Conservation (phyloP, 2,888 invertebrate genomes). For the Amphipoea lucens region DNA sequence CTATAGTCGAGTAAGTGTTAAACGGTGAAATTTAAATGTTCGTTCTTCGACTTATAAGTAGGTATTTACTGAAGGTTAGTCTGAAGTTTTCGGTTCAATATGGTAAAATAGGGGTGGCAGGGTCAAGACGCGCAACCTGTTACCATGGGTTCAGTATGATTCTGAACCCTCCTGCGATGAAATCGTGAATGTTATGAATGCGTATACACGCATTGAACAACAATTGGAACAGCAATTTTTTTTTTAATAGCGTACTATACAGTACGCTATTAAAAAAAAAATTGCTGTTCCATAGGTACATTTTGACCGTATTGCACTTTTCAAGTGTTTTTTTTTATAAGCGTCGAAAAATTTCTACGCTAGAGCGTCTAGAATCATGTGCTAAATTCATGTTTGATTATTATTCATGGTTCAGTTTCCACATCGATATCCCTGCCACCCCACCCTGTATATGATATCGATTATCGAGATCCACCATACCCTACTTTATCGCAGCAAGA, state of each 20-base stretch:
- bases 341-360: too few relatives aligned
- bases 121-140: neutral
- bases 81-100: neutral
- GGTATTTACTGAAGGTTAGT: neutral
- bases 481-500: neutral
- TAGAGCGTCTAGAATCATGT: neutral
- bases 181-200: too few relatives aligned
- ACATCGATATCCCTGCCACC: too few relatives aligned
- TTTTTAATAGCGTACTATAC: too few relatives aligned
- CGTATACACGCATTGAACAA: too few relatives aligned
- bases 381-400: neutral
- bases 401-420: too few relatives aligned
- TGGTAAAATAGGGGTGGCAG: neutral
- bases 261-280: neutral
- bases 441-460: neutral
- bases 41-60: too few relatives aligned
- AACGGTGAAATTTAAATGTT: neutral
- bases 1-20: conserved; percentile 50
- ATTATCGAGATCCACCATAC: neutral
- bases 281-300: neutral
- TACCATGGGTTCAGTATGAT: too few relatives aligned
- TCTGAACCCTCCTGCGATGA: neutral
- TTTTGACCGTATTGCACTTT: neutral
- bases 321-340: too few relatives aligned
- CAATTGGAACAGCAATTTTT: too few relatives aligned